Base-by-base conservation (phyloP, 2,888 invertebrate species). In the Zygothrica quintamaculata region DNA sequence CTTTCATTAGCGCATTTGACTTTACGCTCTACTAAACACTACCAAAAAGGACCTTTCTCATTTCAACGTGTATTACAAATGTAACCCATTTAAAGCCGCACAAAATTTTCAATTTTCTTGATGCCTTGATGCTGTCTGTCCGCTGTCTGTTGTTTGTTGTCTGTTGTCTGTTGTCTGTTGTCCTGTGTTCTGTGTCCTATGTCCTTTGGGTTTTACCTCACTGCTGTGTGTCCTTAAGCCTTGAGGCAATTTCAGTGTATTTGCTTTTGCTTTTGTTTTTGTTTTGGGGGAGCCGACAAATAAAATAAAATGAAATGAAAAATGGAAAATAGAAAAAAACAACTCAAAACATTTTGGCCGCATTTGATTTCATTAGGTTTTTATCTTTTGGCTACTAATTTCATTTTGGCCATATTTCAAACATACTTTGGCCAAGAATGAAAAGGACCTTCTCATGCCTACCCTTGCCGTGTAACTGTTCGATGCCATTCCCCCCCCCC, bases 281-380 rank as follows among this genome's bases (percentile, higher is more conserved):
- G 48, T 52, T 33, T 15, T 47, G 47, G n/a, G n/a, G n/a, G n/a
- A n/a, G n/a, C n/a, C n/a, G n/a, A n/a, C n/a, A n/a, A n/a, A n/a
- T n/a, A n/a, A n/a, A n/a, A n/a, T n/a, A n/a, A n/a, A 9, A n/a
- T 15, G 11, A 11, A n/a, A 16, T 22, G 16, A 3, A 9, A 11
- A n/a, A 16, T 22, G 50, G 46, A 67, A 47, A 18, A n/a, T n/a
- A n/a, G n/a, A 26, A 46, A 50, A 53, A 56, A 73, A 47, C 48
- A 56, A 51, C 67, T 57, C 42, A 59, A 65, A 78, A 73, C 82
- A 84, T 84, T 84, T 84, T 75, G 85, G 85, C 85, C 82, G 82
- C 79, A 85, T 82, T 80, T 85, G 72, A 81, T 80, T 80, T 80
- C 80, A 85, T 80, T 85, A 85, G 59, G 82, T 85, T 80, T 84